Conservation (phyloP, 2,113 vertebrate genomes). For the Sinosuthora webbiana region DNA sequence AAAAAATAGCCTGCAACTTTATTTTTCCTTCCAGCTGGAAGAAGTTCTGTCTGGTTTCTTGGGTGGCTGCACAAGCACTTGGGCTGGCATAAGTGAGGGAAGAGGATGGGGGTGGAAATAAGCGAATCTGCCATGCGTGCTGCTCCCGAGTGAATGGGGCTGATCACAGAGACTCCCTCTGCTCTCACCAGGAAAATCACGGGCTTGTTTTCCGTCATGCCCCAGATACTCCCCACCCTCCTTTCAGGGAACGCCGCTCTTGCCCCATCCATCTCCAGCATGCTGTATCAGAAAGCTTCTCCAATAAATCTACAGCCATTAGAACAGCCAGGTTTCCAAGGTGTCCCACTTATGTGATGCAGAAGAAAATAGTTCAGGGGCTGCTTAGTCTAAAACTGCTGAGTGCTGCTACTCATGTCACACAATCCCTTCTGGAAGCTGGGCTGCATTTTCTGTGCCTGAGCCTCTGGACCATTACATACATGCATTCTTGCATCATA, state of each 20-base stretch:
- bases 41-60: slow-evolving; percentile 30
- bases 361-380: not conserved
- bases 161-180: not conserved
- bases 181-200: not conserved
- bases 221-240: not conserved
- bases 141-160: not conserved
- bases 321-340: not conserved
- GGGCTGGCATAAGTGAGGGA: not conserved
- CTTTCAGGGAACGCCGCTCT: not conserved
- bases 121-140: not conserved
- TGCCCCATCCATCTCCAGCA: not conserved
- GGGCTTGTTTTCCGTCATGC: not conserved
- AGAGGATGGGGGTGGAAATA: not conserved
- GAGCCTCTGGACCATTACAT: not conserved
- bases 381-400: not conserved
- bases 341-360: not conserved
- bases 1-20: not conserved
- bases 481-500: not conserved
- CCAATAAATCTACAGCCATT: not conserved
- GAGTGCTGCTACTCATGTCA: not conserved
- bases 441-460: not conserved
- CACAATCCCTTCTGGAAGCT: not conserved
- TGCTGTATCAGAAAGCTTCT: not conserved
- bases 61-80: slow-evolving; percentile 25
- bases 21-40: not conserved